Evolutionary conservation across 2,888 invertebrate species (phyloP).

Genomic region (Limulus polyphemus): DNA sequence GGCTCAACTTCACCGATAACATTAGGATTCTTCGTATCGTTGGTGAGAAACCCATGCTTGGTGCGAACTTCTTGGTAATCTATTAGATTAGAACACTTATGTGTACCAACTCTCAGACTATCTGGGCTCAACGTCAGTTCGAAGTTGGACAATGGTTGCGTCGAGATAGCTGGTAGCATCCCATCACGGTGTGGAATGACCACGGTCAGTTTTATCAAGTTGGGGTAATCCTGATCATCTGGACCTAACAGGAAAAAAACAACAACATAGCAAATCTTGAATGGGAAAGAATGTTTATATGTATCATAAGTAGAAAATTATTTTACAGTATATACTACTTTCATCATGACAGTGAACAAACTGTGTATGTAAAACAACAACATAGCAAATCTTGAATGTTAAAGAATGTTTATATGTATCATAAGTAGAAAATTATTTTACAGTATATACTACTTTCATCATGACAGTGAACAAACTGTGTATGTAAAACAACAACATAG

Average conservation of each 20-base stretch:
- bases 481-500: too few species aligned
- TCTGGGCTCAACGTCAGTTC: slow-evolving; percentile 35
- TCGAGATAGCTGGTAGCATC: slow-evolving; percentile 36
- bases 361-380: too few species aligned
- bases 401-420: too few species aligned
- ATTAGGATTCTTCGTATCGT: slow-evolving; percentile 29
- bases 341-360: too few species aligned
- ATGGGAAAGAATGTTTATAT: too few species aligned
- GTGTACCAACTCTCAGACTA: slow-evolving; percentile 33
- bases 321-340: too few species aligned
- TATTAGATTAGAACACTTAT: slow-evolving; percentile 36
- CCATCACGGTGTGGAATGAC: slow-evolving; percentile 37
- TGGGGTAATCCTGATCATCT: slow-evolving; percentile 32
- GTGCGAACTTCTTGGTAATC: slow-evolving; percentile 31
- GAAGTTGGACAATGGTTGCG: slow-evolving; percentile 35
- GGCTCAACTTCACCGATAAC: slow-evolving; percentile 32
- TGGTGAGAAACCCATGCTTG: slow-evolving; percentile 32
- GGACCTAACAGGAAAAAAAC: slow-evolving; percentile 28
- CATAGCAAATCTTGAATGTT: too few species aligned
- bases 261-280: too few species aligned
- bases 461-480: too few species aligned
- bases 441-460: too few species aligned
- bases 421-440: too few species aligned
- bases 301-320: too few species aligned
- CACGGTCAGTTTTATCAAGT: slow-evolving; percentile 33